Evolutionary conservation across 2,888 invertebrate genomes (phyloP).

Genomic region (Orchesellides sinensis): DNA sequence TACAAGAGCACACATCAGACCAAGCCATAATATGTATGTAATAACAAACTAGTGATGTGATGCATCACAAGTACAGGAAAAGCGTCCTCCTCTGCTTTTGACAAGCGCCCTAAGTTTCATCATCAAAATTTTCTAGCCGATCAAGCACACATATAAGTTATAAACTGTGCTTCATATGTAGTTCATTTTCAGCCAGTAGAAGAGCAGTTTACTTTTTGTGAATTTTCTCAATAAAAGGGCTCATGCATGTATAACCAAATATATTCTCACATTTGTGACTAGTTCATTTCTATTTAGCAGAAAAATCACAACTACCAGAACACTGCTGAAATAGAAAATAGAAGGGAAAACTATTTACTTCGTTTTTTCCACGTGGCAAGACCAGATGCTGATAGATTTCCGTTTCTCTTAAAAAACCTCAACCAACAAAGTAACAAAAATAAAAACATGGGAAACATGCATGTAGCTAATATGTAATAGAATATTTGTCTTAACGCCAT

Average conservation of each 20-base stretch:
- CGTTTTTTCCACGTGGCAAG: constrained; percentile 55
- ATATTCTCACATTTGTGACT: no score
- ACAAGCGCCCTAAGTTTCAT: constrained; percentile 70
- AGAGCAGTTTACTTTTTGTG: constrained; percentile 37
- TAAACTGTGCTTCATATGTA: constrained; percentile 3
- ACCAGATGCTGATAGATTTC: constrained; percentile 58
- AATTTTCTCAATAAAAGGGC: constrained; percentile 35
- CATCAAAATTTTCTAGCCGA: constrained; percentile 73
- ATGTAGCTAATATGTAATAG: constrained; percentile 11
- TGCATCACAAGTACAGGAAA: constrained; percentile 24
- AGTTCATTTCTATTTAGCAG: not conserved
- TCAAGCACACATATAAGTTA: constrained; percentile 69
- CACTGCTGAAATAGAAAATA: constrained; percentile 13
- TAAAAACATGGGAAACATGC: constrained; percentile 22
- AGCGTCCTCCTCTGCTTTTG: constrained; percentile 69
- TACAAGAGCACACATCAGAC: constrained; percentile 36
- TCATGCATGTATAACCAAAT: not conserved
- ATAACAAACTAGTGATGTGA: constrained; percentile 26
- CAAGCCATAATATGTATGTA: constrained; percentile 29
- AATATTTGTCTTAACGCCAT: not conserved
- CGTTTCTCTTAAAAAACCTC: constrained; percentile 63
- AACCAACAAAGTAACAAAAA: constrained; percentile 52
- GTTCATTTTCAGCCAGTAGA: constrained; percentile 48
- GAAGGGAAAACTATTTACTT: constrained; percentile 7
- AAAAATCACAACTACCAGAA: not conserved